phyloP scores from a whole-genome alignment of 2,888 invertebrate genomes.

The Baccha elongata region DNA sequence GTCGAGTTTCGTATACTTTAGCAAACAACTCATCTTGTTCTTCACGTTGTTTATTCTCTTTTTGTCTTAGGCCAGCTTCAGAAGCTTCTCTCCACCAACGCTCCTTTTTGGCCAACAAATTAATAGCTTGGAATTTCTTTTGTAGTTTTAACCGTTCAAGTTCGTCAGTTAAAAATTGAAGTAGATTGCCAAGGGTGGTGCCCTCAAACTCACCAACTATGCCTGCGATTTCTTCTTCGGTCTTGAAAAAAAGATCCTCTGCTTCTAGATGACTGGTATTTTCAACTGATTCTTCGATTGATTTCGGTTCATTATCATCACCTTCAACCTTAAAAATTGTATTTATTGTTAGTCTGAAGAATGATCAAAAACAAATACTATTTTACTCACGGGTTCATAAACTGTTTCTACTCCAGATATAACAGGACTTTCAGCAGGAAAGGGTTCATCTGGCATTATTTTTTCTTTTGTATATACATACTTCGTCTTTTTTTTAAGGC shows the following conservation, averaged over 20 bases:
- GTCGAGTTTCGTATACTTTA: constrained; percentile 83
- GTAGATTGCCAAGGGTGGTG: constrained; percentile 87
- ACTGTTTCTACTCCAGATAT: not conserved
- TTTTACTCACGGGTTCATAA: constrained; percentile 7
- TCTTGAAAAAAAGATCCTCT: constrained; percentile 76
- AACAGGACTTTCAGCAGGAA: not conserved
- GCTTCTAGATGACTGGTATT: constrained; percentile 77
- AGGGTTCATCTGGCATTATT: not conserved
- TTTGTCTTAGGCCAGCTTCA: constrained; percentile 90
- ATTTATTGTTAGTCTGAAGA: not conserved
- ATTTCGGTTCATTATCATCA: constrained; percentile 63
- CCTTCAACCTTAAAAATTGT: constrained; percentile 13
- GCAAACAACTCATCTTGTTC: constrained; percentile 92
- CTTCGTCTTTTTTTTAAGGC: constrained; percentile 74
- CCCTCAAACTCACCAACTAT: constrained; percentile 89
- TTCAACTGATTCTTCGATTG: constrained; percentile 77
- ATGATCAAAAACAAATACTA: not conserved
- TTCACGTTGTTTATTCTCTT: constrained; percentile 87
- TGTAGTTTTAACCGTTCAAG: constrained; percentile 89
- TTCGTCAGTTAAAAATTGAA: constrained; percentile 91
- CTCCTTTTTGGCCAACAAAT: constrained; percentile 90
- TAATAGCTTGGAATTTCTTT: constrained; percentile 89
- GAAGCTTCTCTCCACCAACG: constrained; percentile 89
- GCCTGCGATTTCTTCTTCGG: constrained; percentile 82
- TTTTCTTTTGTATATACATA: not conserved